phyloP scores from a whole-genome alignment of 2,888 invertebrate genomes.

The Oxyteleia sp. region DNA sequence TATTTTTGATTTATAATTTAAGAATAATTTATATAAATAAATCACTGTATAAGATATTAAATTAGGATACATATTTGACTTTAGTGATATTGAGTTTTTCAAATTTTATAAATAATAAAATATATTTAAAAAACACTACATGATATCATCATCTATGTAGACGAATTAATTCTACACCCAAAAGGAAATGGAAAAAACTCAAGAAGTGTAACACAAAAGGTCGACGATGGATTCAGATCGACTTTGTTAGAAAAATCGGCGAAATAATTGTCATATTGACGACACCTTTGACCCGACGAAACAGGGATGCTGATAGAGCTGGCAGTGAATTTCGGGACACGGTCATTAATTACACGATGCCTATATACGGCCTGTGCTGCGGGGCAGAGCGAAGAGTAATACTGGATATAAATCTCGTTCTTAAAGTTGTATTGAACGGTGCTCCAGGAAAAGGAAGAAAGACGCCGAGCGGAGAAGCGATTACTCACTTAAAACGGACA shows the following conservation, averaged over 20 bases:
- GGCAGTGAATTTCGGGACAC: constrained; percentile 55
- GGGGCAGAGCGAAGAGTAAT: constrained; percentile 55
- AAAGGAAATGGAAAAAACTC: too few relatives aligned
- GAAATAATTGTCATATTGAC: constrained; percentile 23
- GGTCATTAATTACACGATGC: constrained; percentile 57
- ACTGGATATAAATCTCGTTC: constrained; percentile 63
- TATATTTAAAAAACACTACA: too few relatives aligned
- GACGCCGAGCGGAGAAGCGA: constrained; percentile 62
- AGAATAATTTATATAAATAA: too few relatives aligned
- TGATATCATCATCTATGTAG: too few relatives aligned
- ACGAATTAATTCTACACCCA: too few relatives aligned
- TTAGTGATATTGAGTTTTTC: too few relatives aligned
- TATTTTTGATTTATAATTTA: too few relatives aligned
- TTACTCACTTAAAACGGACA: constrained; percentile 74
- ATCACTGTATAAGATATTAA: too few relatives aligned
- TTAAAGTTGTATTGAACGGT: constrained; percentile 59
- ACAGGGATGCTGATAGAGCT: constrained; percentile 27
- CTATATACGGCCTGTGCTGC: constrained; percentile 54
- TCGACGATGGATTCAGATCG: too few relatives aligned
- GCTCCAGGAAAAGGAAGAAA: constrained; percentile 68
- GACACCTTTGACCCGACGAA: constrained; percentile 38
- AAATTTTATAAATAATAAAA: too few relatives aligned
- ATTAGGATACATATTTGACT: too few relatives aligned
- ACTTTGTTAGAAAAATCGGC: neutral
- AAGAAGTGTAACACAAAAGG: too few relatives aligned